These are phyloP conservation scores for Proterorhinus semilunaris DNA, from an alignment of 2,113 vertebrate species.

Conservation along the genomic window DNA sequence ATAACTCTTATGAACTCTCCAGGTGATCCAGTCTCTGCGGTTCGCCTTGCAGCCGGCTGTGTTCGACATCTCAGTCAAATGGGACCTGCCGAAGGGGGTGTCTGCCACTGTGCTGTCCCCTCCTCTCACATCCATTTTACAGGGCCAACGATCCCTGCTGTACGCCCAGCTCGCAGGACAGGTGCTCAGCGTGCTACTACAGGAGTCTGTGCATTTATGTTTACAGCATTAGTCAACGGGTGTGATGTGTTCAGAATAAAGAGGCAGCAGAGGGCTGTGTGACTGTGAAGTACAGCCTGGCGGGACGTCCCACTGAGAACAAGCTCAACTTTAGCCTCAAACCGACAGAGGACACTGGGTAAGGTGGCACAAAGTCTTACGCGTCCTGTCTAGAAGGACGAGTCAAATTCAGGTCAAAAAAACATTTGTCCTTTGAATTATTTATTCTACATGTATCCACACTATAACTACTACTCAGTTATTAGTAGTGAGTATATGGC, in stretches of 20 bases:
- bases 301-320: conserved; percentile 52
- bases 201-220: not conserved
- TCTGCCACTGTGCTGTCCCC: conserved; percentile 63
- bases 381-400: no score
- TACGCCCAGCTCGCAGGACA: conserved; percentile 69
- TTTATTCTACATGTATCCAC: no score
- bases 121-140: conserved; percentile 64
- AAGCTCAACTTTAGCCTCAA: conserved; percentile 60
- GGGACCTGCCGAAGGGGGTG: conserved; percentile 65
- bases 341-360: conserved; percentile 60
- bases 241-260: conserved; percentile 37
- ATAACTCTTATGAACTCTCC: not conserved
- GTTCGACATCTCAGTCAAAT: conserved; percentile 60
- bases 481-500: not conserved
- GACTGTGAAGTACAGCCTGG: conserved; percentile 66
- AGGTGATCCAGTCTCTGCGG: conserved; percentile 71
- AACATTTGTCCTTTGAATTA: no score
- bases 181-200: conserved; percentile 45
- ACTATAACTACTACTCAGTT: not conserved
- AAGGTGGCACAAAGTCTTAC: conserved; percentile 14
- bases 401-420: no score
- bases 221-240: not conserved
- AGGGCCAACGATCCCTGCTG: conserved; percentile 71
- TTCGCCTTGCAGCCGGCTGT: conserved; percentile 70
- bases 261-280: conserved; percentile 51